Base-by-base conservation (phyloP, 2,797 vertebrate genomes). In the Notoglanidium macrostoma region DNA sequence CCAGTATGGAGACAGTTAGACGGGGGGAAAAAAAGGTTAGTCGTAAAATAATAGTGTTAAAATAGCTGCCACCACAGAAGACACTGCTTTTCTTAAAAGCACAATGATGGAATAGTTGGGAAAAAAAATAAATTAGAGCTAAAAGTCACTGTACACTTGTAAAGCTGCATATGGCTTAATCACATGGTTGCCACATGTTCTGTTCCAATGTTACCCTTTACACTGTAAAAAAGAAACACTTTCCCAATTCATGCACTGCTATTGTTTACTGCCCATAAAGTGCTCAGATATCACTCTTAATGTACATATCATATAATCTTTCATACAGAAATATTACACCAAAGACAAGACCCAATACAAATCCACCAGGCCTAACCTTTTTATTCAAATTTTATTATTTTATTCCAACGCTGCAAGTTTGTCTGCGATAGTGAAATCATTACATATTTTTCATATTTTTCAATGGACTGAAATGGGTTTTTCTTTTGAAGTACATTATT, bases 31-130 rank as follows among this genome's bases (percentile, higher is more conserved):
- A 81, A 89, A 81, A 89, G 67, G 81, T 72, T 90, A 85, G 86
- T 88, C 80, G 88, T 91, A 91, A 92, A 92, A 93, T 90, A 93
- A 90, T 44, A 83, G 85, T 86, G 23, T 83, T 70, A 90, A 85
- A 59, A 73, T 84, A 84, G 63, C 90, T 90, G 90, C 85, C 74
- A 84, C 87, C 85, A 86, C 46, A 5, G 65, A 21, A 87, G 88
- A 90, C 73, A 76, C 9, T 80, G 77, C 85, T 90, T 81, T 86
- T 89, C 80, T 59, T 83, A 89, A 86, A 88, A 92, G 87, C 88
- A 84, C 89, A 82, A 80, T 90, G 83, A 76, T 89, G 86, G 90
- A 83, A 55, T 57, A 73, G 86, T 2, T 0, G 1, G 17, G 5
- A 26, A 40, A 59, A 78, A 32, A 14, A 12, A 23, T n/a, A 40